Percentiles rank a stretch among this genome's conserved stretches.
These are phyloP conservation scores for Lepus oiostolus DNA, from an alignment of 2,797 vertebrate species.

Conservation along the genomic window DNA sequence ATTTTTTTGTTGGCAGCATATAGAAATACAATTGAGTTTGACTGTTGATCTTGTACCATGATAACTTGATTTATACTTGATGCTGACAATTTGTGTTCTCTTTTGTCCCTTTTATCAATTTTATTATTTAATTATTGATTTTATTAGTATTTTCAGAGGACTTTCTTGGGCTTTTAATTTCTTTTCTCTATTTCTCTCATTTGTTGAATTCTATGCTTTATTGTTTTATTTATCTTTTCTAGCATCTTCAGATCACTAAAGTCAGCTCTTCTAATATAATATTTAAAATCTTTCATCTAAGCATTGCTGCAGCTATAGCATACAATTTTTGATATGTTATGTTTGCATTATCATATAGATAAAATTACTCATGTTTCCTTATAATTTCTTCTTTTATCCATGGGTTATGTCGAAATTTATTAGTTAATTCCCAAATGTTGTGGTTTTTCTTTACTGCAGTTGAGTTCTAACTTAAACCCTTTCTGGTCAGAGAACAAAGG, in stretches of 20 bases:
- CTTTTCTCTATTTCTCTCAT: neutral
- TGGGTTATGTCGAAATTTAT: constrained; percentile 7
- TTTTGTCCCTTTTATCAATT: neutral
- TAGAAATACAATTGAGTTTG: constrained; percentile 44
- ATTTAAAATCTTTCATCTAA: constrained; percentile 11
- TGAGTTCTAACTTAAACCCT: constrained; percentile 10
- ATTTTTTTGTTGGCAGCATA: neutral
- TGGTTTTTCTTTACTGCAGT: neutral
- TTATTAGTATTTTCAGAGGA: constrained; percentile 41
- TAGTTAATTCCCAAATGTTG: constrained; percentile 38
- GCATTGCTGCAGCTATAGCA: neutral
- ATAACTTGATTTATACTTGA: constrained; percentile 6
- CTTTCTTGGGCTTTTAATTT: neutral
- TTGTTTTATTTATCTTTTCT: constrained; percentile 37
- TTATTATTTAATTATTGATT: constrained; percentile 32
- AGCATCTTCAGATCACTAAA: neutral
- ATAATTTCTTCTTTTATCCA: constrained; percentile 55
- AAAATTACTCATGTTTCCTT: constrained; percentile 20
- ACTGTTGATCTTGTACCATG: neutral
- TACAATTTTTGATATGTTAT: neutral
- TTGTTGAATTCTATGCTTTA: neutral
- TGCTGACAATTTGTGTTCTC: neutral
- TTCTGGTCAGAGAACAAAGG: neutral
- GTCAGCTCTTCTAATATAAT: neutral
- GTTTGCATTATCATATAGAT: constrained; percentile 36